Percentiles rank a stretch among this genome's conserved stretches.
Conservation (phyloP, 2,888 invertebrate species). For the Epinotia nisella region DNA sequence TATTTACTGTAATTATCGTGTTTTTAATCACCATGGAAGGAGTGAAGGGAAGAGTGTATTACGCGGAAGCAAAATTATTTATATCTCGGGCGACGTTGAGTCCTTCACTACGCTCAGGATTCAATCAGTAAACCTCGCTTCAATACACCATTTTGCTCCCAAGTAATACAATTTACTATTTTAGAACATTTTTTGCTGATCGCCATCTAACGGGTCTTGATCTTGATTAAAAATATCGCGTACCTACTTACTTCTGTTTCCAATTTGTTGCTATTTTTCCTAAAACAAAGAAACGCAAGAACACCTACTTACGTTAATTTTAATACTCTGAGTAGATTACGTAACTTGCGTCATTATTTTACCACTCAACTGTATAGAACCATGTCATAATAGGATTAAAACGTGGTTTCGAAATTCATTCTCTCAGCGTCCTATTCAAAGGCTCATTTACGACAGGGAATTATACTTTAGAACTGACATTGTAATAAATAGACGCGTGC, state of each 20-base stretch:
- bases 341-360: constrained; percentile 2
- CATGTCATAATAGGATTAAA: constrained; percentile 11
- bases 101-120: no score
- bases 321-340: neutral
- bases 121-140: no score
- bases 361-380: constrained; percentile 1
- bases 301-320: neutral
- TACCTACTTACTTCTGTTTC: neutral
- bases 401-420: constrained; percentile 27
- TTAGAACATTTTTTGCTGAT: neutral
- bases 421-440: constrained; percentile 4
- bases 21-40: no score
- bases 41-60: no score
- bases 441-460: constrained; percentile 24
- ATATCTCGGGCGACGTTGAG: no score
- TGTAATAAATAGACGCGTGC: neutral
- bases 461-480: neutral
- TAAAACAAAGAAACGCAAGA: neutral
- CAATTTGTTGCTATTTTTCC: neutral
- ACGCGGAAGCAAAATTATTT: no score
- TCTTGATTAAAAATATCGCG: neutral
- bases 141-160: no score
- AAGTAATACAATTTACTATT: no score
- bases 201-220: neutral
- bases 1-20: no score